Evolutionary conservation across 2,113 vertebrate genomes (phyloP), one percentile per base, ranked within the genome.

Genomic region (Chitala chitala): DNA sequence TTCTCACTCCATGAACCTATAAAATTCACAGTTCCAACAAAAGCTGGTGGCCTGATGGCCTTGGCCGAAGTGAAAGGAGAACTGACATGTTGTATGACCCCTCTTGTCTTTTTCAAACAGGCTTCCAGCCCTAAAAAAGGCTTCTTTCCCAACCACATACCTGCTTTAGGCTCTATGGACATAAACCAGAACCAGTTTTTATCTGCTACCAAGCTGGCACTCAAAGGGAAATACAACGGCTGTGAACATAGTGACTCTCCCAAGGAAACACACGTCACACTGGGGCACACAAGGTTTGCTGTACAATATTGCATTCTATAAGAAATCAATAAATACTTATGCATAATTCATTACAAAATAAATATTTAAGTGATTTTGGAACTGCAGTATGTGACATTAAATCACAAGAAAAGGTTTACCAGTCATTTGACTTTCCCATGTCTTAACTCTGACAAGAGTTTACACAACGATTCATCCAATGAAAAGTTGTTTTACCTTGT

Each of bases 211-310:
- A 46, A 9, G 1, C 61, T 74, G 69, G n/a, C 74, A 13, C 4
- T 9, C 0, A 4, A 22, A 65, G 61, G 33, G 4, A 24, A 22
- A 20, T 50, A 31, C 69, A 59, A 5, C 5, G 73, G 72, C 50
- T 86, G 82, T 69, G 76, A 73, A 51, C 71, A 68, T 1, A 4
- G 72, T 2, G 65, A 58, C 31, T 89, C 83, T 63, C 71, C 75
- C 36, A 36, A 63, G 0, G 80, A 76, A 69, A 38, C 24, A 9
- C 42, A 56, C 13, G 74, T 87, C 38, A 61, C 31, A 26, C 84
- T 92, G 36, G 90, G 91, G n/a, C 83, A 29, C 70, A 90, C 80
- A 26, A 90, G 88, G 91, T 94, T 72, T 81, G 84, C 81, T 10
- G 46, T 3, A 9, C 3, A 24, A n/a, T 3, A 69, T 24, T 53